Conservation (phyloP, 2,888 invertebrate species). For the Tethea ocularis region DNA sequence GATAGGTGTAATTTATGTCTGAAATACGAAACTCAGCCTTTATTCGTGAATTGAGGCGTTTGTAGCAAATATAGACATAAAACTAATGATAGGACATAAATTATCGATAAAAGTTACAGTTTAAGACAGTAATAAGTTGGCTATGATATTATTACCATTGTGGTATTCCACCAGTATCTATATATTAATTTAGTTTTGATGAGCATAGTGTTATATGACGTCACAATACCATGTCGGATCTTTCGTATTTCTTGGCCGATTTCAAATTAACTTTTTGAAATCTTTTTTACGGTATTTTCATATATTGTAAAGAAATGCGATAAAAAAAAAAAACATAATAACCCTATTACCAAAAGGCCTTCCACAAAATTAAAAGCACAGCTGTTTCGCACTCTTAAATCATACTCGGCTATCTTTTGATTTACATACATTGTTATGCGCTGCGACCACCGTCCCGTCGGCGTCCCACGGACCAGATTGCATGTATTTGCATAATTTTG, state of each 20-base stretch:
- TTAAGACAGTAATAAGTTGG: neutral
- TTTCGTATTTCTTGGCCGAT: too few relatives aligned
- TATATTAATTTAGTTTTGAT: too few relatives aligned
- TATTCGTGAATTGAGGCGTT: neutral
- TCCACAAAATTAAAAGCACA: constrained; percentile 7
- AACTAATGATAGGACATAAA: neutral
- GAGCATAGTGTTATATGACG: too few relatives aligned
- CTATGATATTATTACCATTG: neutral
- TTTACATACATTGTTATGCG: constrained; percentile 70
- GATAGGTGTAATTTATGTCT: neutral
- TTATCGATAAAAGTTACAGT: neutral
- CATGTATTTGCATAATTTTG: constrained; percentile 67
- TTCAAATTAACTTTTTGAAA: too few relatives aligned
- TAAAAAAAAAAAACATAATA: too few relatives aligned
- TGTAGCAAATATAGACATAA: constrained; percentile 1
- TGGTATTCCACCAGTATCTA: too few relatives aligned
- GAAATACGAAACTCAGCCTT: constrained; percentile 1
- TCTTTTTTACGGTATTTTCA: too few relatives aligned
- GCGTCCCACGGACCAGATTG: constrained; percentile 51
- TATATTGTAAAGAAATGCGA: too few relatives aligned
- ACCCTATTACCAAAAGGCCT: neutral
- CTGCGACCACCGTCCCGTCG: constrained; percentile 22
- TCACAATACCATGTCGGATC: too few relatives aligned
- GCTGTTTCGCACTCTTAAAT: constrained; percentile 38
- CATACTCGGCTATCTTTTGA: constrained; percentile 54